phyloP scores from a whole-genome alignment of 1,140 invertebrate species.

The Neodiprion lecontei region DNA sequence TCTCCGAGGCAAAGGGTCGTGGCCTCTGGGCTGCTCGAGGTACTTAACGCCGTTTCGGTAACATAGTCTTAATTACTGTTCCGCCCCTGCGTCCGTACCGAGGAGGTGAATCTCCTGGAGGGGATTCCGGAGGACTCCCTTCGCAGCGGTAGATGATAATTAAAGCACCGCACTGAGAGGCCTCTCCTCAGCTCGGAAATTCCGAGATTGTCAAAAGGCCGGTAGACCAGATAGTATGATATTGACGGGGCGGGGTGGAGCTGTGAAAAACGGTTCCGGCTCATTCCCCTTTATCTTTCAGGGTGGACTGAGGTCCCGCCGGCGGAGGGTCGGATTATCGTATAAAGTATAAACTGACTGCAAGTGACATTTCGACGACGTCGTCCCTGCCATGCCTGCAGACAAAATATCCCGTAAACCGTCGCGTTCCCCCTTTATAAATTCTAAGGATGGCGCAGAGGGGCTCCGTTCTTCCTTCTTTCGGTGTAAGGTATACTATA shows the following conservation, averaged over 20 bases:
- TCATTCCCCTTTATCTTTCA: no score
- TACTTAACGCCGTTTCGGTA: background rate
- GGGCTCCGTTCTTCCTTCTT: conserved; percentile 21
- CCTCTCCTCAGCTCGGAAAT: background rate
- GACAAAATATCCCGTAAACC: conserved; percentile 53
- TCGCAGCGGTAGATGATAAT: background rate
- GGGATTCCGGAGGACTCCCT: background rate
- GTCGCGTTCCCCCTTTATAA: conserved; percentile 49
- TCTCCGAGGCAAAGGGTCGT: background rate
- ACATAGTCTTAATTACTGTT: background rate
- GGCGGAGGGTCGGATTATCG: conserved; percentile 33
- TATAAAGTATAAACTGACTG: conserved; percentile 51
- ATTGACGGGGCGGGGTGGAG: no score
- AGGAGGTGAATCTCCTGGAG: no score
- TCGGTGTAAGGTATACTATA: conserved; percentile 52
- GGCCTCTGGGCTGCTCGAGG: no score
- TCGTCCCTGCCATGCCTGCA: conserved; percentile 25
- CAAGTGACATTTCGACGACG: conserved; percentile 49
- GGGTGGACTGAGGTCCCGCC: no score
- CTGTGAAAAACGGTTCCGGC: no score
- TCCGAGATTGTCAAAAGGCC: background rate
- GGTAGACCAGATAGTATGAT: background rate
- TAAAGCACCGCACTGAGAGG: background rate
- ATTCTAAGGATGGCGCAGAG: conserved; percentile 38
- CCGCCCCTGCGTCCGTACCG: background rate